Evolutionary conservation across 2,113 vertebrate genomes (phyloP).

Genomic region (Baryphthengus martii): DNA sequence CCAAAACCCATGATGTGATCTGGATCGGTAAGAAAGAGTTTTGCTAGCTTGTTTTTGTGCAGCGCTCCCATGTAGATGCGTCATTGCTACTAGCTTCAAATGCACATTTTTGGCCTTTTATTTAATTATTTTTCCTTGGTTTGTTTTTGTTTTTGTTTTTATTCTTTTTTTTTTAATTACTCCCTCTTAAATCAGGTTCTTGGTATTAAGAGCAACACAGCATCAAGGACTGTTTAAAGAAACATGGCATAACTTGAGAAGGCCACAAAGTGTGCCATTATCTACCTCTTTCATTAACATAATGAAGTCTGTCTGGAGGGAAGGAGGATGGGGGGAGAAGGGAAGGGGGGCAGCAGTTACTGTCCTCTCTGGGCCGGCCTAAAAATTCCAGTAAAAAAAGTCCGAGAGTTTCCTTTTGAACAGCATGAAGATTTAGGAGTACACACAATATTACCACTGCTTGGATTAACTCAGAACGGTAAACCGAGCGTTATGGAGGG

Average conservation of each 20-base stretch:
- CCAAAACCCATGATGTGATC: slow-evolving; percentile 81
- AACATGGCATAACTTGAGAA: slow-evolving; percentile 78
- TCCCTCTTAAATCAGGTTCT: slow-evolving; percentile 76
- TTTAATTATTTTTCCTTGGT: background rate
- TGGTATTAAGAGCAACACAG: slow-evolving; percentile 71
- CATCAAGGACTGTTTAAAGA: slow-evolving; percentile 74
- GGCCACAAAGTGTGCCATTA: slow-evolving; percentile 76
- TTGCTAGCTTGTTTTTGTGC: slow-evolving; percentile 69
- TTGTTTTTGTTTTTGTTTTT: background rate
- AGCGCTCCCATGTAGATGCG: slow-evolving; percentile 66
- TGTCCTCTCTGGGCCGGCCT: slow-evolving; percentile 70
- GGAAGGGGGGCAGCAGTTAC: slow-evolving; percentile 52
- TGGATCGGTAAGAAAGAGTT: slow-evolving; percentile 83
- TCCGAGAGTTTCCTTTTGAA: slow-evolving; percentile 69
- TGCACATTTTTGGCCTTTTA: slow-evolving; percentile 67
- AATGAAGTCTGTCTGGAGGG: slow-evolving; percentile 75
- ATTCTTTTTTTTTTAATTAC: background rate
- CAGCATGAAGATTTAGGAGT: slow-evolving; percentile 77
- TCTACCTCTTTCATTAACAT: slow-evolving; percentile 80
- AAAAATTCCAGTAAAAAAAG: slow-evolving; percentile 77
- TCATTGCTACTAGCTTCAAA: slow-evolving; percentile 60
- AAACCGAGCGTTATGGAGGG: slow-evolving; percentile 53
- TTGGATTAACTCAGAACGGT: slow-evolving; percentile 79
- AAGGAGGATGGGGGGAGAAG: background rate
- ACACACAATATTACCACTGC: slow-evolving; percentile 86